Base-by-base conservation (phyloP, 2,888 invertebrate species). In the Oscheius sp. region DNA sequence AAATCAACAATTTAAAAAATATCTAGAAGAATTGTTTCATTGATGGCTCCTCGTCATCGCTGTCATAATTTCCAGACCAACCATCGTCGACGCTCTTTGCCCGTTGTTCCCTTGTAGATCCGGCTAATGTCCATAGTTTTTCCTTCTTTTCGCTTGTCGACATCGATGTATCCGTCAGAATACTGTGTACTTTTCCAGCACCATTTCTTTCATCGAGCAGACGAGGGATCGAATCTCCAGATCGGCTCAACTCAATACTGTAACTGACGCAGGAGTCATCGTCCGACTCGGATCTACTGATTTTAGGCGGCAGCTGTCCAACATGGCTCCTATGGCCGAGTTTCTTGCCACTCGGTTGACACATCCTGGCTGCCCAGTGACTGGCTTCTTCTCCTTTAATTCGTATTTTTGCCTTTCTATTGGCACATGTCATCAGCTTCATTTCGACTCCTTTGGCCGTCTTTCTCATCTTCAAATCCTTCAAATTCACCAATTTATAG, bases 101-200 rank as follows among this genome's bases (percentile, higher is more conserved):
- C 5, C 35, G 35, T 9, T 35, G 35, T 13, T 49, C 49, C 49
- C 49, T 49, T 13, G 16, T 49, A 13, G 49, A 49, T 49, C 49
- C 49, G 21, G 55, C 55, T 23, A 55, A 25, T 25, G 23, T 2
- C 6, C 5, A 25, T 2, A 55, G 21, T 55, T 25, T 21, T 12
- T 43, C 43, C 45, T 61, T 61, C 45, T 23, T 61, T 23, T 61
- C 61, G 2, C 7, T 18, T 6, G 12, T 5, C 2, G 61, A 61
- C 5, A 61, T 61, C 9, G 61, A 43, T 7, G 43, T 61, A 43
- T 61, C 43, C 7, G 61, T 61, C 23, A 61, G 18, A 21, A 61
- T 61, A 18, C 41, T 41, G 41, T 61, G 61, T 18, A 61, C 61
- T 21, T 18, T 21, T 61, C 61, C 61, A 43, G 61, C 61, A n/a